phyloP scores from a whole-genome alignment of 1,140 invertebrate species.

The Philaenus spumarius region DNA sequence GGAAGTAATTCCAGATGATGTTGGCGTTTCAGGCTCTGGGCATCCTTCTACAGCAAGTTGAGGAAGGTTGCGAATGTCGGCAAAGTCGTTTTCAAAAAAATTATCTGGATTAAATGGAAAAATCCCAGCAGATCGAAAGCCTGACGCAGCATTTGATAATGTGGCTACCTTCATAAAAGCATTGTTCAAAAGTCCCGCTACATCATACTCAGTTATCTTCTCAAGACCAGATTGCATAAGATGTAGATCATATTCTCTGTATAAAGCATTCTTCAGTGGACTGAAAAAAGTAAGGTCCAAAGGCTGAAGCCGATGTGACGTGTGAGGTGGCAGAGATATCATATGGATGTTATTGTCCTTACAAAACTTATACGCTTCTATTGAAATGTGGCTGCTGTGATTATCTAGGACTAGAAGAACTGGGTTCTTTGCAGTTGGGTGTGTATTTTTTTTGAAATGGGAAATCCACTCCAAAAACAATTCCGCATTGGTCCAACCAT shows the following conservation, averaged over 20 bases:
- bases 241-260: neutral
- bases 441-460: constrained; percentile 28
- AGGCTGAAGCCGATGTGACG: constrained; percentile 39
- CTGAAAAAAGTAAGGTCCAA: constrained; percentile 36
- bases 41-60: too few relatives aligned
- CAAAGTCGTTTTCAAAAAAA: neutral
- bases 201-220: constrained; percentile 2
- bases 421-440: constrained; percentile 22
- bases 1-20: too few relatives aligned
- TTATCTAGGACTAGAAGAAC: constrained; percentile 33
- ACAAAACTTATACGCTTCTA: constrained; percentile 23
- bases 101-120: neutral
- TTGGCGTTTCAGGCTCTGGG: too few relatives aligned
- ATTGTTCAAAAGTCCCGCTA: neutral
- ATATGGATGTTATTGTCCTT: constrained; percentile 27
- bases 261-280: constrained; percentile 30
- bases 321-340: too few relatives aligned
- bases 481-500: constrained; percentile 35
- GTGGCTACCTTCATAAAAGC: neutral
- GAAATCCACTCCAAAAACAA: constrained; percentile 29
- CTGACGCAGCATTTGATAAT: neutral
- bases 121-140: neutral
- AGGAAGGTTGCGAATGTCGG: neutral
- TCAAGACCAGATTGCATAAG: neutral
- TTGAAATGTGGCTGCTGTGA: constrained; percentile 25